Percentiles rank a stretch among this genome's conserved stretches.
These are phyloP conservation scores for Drosophila gunungcola DNA, from an alignment of 1,140 invertebrate genomes.

Conservation along the genomic window DNA sequence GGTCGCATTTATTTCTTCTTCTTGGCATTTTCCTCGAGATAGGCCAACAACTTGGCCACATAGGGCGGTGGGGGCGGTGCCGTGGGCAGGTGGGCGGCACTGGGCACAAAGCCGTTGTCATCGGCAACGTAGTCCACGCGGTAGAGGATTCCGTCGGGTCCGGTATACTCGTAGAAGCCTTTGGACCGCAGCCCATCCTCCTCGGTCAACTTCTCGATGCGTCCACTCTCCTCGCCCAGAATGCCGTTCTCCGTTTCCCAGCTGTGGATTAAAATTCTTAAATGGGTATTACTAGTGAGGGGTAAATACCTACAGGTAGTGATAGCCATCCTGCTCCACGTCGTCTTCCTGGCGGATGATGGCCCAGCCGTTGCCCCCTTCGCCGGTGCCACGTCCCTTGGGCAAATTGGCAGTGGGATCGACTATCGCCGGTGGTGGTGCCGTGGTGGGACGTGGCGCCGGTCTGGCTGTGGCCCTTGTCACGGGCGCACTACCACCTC, in stretches of 20 bases:
- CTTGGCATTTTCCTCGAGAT: conserved; percentile 60
- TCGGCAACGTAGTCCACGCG: conserved; percentile 92
- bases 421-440: conserved; percentile 10
- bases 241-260: conserved; percentile 88
- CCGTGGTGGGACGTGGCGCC: conserved; percentile 22
- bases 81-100: conserved; percentile 92
- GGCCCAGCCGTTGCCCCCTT: conserved; percentile 70
- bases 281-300: no score
- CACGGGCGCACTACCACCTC: conserved; percentile 20
- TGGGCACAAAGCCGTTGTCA: conserved; percentile 92
- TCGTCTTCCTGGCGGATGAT: conserved; percentile 74
- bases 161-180: conserved; percentile 87
- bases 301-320: conserved; percentile 74
- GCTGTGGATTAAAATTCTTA: conserved; percentile 9
- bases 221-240: conserved; percentile 86
- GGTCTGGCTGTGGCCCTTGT: conserved; percentile 5
- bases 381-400: conserved; percentile 68
- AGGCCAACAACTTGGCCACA: conserved; percentile 68
- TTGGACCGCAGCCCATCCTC: conserved; percentile 84
- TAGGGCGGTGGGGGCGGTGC: conserved; percentile 63
- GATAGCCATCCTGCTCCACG: conserved; percentile 77
- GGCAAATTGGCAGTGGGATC: conserved; percentile 55
- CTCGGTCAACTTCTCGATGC: conserved; percentile 85
- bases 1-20: conserved; percentile 22
- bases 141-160: conserved; percentile 79